These are phyloP conservation scores for Microtus ochrogaster DNA, from an alignment of 2,113 vertebrate genomes.

Conservation along the genomic window DNA sequence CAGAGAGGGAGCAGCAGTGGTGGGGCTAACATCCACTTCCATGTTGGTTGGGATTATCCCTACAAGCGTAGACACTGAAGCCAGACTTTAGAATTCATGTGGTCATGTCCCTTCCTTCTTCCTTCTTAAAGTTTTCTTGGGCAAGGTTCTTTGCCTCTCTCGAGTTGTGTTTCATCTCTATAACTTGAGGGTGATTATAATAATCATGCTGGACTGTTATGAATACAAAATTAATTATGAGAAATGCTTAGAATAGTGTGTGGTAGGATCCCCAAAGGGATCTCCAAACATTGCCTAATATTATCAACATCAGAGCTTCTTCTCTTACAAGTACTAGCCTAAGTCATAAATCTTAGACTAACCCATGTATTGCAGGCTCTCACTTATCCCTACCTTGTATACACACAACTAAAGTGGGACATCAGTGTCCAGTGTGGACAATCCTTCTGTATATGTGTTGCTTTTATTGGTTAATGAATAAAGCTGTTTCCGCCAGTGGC, in stretches of 20 bases:
- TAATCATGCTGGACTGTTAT: not conserved
- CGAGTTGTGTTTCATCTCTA: constrained; percentile 30
- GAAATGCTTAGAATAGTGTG: constrained; percentile 5
- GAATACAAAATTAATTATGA: not conserved
- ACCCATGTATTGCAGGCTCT: not conserved
- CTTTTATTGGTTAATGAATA: no score
- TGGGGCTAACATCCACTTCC: not conserved
- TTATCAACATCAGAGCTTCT: constrained; percentile 32
- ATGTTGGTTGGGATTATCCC: not conserved
- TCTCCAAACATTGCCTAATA: not conserved
- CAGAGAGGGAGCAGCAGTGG: not conserved
- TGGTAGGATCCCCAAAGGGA: not conserved
- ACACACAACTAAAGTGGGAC: not conserved
- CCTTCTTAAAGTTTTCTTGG: not conserved
- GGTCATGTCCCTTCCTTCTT: not conserved
- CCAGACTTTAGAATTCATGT: not conserved
- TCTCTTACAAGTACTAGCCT: not conserved
- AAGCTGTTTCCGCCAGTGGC: no score
- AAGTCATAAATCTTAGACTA: not conserved
- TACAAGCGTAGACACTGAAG: not conserved
- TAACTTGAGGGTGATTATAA: constrained; percentile 36
- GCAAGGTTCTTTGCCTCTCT: not conserved
- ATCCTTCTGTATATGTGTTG: no score
- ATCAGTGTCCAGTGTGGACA: not conserved
- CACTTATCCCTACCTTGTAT: not conserved